phyloP scores from a whole-genome alignment of 2,888 invertebrate genomes.

The Tipula confusa region DNA sequence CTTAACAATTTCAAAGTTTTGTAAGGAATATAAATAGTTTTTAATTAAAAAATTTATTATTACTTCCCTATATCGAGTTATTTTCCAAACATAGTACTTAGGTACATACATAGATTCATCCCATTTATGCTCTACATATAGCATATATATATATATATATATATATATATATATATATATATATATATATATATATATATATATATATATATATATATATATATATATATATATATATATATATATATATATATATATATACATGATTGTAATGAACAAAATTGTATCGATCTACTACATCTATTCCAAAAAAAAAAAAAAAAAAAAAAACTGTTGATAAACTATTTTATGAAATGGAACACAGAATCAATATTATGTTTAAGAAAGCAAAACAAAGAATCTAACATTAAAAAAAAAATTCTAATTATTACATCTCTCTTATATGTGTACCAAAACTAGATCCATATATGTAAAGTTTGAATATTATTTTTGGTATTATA shows the following conservation, averaged over 20 bases:
- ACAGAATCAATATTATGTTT: background rate
- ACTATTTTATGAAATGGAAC: background rate
- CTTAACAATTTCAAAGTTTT: background rate
- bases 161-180: too few species aligned
- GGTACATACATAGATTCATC: background rate
- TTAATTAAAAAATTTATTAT: background rate
- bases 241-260: too few species aligned
- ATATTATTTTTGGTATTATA: background rate
- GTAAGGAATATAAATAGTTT: background rate
- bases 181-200: too few species aligned
- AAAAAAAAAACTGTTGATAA: background rate
- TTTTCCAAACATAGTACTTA: background rate
- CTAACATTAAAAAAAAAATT: background rate
- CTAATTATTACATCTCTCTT: background rate
- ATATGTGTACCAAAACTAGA: background rate
- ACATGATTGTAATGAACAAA: background rate
- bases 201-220: too few species aligned
- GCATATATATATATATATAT: too few species aligned
- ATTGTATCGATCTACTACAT: background rate
- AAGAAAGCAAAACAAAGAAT: background rate
- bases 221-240: too few species aligned
- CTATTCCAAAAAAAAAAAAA: background rate
- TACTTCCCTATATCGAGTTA: conserved; percentile 3
- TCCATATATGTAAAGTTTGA: background rate
- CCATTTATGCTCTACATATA: background rate